Evolutionary conservation across 2,113 vertebrate species (phyloP).

Genomic region (Anthoscopus minutus): DNA sequence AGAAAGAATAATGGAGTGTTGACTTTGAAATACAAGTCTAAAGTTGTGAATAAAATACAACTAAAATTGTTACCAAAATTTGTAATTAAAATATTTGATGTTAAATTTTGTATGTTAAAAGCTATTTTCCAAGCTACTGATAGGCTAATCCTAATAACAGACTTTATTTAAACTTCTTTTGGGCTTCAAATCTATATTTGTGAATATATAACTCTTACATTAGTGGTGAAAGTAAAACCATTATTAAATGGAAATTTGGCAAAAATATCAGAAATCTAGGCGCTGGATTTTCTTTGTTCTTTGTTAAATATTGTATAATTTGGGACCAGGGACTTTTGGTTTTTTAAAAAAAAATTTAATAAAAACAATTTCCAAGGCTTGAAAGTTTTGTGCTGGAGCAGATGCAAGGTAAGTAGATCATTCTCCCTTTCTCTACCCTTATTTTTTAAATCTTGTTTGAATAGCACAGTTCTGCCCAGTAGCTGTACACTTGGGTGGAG

Average conservation of each 20-base stretch:
- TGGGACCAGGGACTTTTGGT: background rate
- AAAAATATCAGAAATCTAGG: background rate
- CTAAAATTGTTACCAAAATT: background rate
- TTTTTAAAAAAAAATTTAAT: background rate
- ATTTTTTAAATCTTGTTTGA: background rate
- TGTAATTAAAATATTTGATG: background rate
- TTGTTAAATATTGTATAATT: background rate
- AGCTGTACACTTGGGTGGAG: background rate
- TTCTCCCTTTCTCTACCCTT: background rate
- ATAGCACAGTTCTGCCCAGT: background rate
- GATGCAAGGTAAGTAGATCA: background rate
- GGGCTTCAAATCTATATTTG: background rate
- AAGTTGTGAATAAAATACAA: background rate
- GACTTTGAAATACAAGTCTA: background rate
- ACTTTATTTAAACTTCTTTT: background rate
- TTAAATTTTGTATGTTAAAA: background rate
- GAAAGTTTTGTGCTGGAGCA: background rate
- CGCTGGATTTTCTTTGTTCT: background rate
- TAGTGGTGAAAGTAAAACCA: background rate
- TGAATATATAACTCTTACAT: background rate
- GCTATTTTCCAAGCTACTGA: background rate
- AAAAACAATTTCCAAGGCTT: background rate
- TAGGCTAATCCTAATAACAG: background rate
- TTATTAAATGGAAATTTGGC: background rate
- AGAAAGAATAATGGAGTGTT: background rate